These are phyloP conservation scores for Panopea generosa DNA, from an alignment of 2,888 invertebrate genomes.

Conservation along the genomic window DNA sequence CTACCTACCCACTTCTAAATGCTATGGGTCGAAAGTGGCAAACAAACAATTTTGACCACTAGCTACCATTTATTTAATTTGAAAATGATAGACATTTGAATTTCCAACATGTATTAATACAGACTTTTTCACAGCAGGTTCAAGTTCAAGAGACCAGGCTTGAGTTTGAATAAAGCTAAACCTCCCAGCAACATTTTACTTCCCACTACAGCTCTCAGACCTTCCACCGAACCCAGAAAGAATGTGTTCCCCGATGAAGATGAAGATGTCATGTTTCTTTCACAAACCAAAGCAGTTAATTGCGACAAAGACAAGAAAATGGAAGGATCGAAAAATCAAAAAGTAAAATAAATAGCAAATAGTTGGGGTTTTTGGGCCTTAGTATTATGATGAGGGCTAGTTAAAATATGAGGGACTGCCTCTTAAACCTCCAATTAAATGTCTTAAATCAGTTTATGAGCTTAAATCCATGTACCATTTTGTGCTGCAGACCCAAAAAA, in stretches of 20 bases:
- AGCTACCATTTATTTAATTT: too few relatives aligned
- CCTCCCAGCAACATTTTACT: conserved; percentile 7
- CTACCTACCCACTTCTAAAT: too few relatives aligned
- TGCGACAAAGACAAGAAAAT: background rate
- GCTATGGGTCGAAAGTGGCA: too few relatives aligned
- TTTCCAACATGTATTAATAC: background rate
- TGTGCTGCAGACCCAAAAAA: too few relatives aligned
- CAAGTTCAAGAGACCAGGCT: conserved; percentile 40
- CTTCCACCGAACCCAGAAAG: background rate
- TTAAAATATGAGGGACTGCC: background rate
- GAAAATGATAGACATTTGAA: too few relatives aligned
- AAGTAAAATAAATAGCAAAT: conserved; percentile 15
- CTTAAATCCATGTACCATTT: too few relatives aligned
- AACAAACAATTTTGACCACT: too few relatives aligned
- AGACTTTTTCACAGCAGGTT: conserved; percentile 42
- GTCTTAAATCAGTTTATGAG: too few relatives aligned
- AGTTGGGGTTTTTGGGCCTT: background rate
- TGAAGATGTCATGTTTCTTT: conserved; percentile 49
- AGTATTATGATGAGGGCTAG: background rate
- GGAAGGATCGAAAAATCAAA: conserved; percentile 26
- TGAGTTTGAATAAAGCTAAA: conserved; percentile 21
- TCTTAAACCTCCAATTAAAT: too few relatives aligned
- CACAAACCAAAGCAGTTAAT: conserved; percentile 28
- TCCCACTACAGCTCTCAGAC: too few relatives aligned
- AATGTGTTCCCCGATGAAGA: conserved; percentile 2